Conservation (phyloP, 2,888 invertebrate species). For the Halictus quadricinctus region DNA sequence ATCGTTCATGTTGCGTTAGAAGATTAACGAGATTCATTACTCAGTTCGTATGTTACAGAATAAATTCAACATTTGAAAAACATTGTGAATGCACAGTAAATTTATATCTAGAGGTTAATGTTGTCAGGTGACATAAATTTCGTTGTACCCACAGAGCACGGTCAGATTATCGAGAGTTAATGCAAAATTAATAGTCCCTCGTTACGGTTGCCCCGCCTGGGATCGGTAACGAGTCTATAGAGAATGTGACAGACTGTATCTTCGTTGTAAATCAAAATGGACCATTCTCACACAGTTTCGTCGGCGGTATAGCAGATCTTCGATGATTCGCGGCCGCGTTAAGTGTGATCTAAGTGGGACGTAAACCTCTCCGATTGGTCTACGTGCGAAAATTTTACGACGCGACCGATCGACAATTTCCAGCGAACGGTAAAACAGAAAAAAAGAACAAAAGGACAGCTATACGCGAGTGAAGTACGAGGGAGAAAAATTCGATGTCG, state of each 20-base stretch:
- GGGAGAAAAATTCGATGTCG: slow-evolving; percentile 30
- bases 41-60: no score
- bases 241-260: not conserved
- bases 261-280: not conserved
- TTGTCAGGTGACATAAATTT: not conserved
- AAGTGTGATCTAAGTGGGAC: not conserved
- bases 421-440: not conserved
- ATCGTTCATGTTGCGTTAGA: not conserved
- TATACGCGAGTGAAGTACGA: not conserved
- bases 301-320: not conserved
- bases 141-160: not conserved
- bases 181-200: not conserved
- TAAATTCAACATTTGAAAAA: no score
- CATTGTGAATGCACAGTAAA: not conserved
- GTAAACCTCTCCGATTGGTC: not conserved
- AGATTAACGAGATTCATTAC: not conserved
- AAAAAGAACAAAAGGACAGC: not conserved
- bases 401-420: not conserved
- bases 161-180: not conserved
- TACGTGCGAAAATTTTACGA: not conserved
- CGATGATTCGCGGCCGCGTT: not conserved
- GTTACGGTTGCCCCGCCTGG: not conserved
- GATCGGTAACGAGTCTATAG: not conserved
- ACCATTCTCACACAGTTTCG: not conserved
- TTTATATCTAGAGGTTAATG: not conserved